Evolutionary conservation across 2,113 vertebrate species (phyloP).

Genomic region (Sterrhoptilus dennistouni): DNA sequence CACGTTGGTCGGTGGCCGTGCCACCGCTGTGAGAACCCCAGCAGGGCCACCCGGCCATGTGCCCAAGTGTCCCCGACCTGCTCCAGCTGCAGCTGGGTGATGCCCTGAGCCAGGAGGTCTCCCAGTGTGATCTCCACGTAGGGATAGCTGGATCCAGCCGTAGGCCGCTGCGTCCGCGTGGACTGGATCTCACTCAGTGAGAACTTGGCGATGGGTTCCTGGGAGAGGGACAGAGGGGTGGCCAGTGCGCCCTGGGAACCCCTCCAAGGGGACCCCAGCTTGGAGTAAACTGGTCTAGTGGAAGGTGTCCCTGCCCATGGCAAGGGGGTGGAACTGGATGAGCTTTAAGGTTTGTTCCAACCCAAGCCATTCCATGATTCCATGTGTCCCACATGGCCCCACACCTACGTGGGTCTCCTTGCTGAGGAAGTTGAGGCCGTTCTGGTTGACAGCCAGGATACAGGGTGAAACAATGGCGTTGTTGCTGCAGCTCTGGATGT

Average conservation of each 20-base stretch:
- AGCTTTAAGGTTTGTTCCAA: neutral
- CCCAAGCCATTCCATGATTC: neutral
- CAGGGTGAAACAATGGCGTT: conserved; percentile 83
- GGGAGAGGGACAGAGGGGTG: neutral
- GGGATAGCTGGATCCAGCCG: conserved; percentile 87
- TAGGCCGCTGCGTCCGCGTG: conserved; percentile 87
- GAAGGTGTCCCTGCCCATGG: neutral
- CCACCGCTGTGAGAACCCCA: rapidly evolving
- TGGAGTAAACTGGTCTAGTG: neutral
- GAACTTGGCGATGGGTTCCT: conserved; percentile 88
- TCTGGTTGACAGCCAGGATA: conserved; percentile 92
- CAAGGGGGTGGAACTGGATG: neutral
- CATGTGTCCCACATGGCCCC: neutral
- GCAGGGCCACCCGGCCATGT: rapidly evolving
- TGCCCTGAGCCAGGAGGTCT: conserved; percentile 82
- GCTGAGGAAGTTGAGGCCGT: conserved; percentile 92
- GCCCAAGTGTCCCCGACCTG: conserved; percentile 74
- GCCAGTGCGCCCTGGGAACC: rapidly evolving
- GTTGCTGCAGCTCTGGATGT: conserved; percentile 92
- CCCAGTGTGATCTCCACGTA: conserved; percentile 92
- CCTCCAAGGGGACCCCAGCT: neutral
- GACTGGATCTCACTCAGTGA: conserved; percentile 93
- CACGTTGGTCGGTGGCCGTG: rapidly evolving
- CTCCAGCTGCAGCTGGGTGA: conserved; percentile 92
- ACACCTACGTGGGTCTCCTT: conserved; percentile 90